phyloP scores from a whole-genome alignment of 2,113 vertebrate species.

The Perccottus glenii region DNA sequence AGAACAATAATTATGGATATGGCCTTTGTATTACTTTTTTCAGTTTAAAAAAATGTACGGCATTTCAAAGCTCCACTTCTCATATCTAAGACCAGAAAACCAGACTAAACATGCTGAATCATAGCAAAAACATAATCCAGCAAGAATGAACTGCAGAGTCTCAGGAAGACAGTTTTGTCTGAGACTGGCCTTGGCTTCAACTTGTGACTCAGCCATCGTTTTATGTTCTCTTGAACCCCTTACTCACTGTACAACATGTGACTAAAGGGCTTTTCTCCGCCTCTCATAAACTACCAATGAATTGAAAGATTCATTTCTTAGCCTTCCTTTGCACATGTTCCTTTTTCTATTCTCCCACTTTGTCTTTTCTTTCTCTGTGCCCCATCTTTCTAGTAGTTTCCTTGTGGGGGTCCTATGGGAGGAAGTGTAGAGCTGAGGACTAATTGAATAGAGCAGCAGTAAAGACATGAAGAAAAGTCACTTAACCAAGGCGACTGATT shows the following conservation, averaged over 20 bases:
- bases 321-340: background rate
- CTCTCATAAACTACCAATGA: conserved; percentile 13
- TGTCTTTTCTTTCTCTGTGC: conserved; percentile 20
- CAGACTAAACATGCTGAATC: conserved; percentile 7
- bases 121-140: conserved; percentile 23
- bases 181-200: conserved; percentile 31
- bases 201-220: conserved; percentile 52
- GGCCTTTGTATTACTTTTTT: background rate
- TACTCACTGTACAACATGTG: background rate
- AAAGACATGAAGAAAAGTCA: conserved; percentile 72
- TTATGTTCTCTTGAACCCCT: conserved; percentile 7
- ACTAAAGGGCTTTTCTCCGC: background rate
- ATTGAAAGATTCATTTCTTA: conserved; percentile 8
- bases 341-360: background rate
- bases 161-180: conserved; percentile 9
- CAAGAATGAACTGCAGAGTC: too few relatives aligned
- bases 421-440: conserved; percentile 59
- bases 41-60: too few relatives aligned
- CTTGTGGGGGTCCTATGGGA: conserved; percentile 40
- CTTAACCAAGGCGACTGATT: conserved; percentile 75
- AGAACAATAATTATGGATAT: background rate
- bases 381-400: conserved; percentile 51
- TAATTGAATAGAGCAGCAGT: conserved; percentile 67
- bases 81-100: background rate
- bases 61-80: background rate